Evolutionary conservation across 2,113 vertebrate species (phyloP).

Genomic region (Poicephalus gulielmi): DNA sequence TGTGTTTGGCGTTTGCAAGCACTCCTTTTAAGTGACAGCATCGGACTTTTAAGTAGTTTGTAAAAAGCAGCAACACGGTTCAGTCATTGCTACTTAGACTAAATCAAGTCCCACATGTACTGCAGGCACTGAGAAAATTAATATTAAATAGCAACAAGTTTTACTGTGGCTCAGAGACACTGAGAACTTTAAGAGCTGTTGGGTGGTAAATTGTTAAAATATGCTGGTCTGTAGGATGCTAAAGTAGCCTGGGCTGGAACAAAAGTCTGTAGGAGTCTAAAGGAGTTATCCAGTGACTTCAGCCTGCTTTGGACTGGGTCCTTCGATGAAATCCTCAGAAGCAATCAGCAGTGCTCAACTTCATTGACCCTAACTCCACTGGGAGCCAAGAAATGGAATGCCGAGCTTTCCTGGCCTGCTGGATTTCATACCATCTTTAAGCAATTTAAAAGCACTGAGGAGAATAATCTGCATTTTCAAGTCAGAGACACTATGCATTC

Average conservation of each 20-base stretch:
- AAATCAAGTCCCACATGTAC: neutral
- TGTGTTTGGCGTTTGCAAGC: neutral
- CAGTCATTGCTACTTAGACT: neutral
- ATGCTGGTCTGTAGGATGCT: neutral
- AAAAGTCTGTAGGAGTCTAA: neutral
- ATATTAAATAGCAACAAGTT: neutral
- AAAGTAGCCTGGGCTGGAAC: neutral
- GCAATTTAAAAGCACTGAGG: neutral
- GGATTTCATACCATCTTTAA: neutral
- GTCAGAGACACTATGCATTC: neutral
- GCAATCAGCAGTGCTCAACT: neutral
- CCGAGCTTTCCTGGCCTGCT: neutral
- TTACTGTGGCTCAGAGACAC: neutral
- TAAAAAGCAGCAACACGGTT: neutral
- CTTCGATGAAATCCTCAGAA: neutral
- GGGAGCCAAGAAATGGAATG: neutral
- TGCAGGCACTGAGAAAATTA: neutral
- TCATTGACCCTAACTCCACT: neutral
- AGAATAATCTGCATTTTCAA: neutral
- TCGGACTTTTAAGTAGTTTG: neutral
- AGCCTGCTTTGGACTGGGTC: neutral
- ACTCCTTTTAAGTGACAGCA: neutral
- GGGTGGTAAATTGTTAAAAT: conserved; percentile 10
- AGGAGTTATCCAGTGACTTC: neutral
- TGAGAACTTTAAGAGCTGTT: neutral